Percentiles rank a stretch among this genome's conserved stretches.
Evolutionary conservation across 1,140 invertebrate genomes (phyloP).

Genomic region (Babylonia areolata): DNA sequence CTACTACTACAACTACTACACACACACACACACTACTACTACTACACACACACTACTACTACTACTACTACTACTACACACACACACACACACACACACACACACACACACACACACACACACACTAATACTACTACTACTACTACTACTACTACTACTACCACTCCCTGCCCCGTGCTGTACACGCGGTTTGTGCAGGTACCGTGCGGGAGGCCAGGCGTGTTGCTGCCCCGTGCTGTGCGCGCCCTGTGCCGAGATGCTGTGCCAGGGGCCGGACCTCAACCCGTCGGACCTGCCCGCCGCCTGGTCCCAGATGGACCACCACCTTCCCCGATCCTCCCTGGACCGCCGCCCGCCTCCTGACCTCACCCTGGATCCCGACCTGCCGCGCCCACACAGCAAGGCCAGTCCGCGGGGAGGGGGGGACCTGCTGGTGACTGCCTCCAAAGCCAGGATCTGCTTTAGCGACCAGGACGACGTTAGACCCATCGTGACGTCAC

Average conservation of each 20-base stretch:
- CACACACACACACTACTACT: too few species aligned
- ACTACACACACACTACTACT: too few species aligned
- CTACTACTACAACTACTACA: too few species aligned
- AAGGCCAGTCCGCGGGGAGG: not conserved
- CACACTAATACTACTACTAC: too few species aligned
- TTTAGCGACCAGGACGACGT: slow-evolving; percentile 50
- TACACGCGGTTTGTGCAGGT: too few species aligned
- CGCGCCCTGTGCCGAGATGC: slow-evolving; percentile 43
- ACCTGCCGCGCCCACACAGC: not conserved
- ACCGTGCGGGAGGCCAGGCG: not conserved
- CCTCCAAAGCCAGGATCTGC: slow-evolving; percentile 37
- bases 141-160: too few species aligned
- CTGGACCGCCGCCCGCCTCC: not conserved
- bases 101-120: too few species aligned
- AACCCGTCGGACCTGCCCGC: not conserved
- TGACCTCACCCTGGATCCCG: not conserved
- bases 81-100: too few species aligned
- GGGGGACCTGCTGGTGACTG: not conserved
- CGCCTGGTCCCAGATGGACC: slow-evolving; percentile 22
- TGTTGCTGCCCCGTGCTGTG: slow-evolving; percentile 38
- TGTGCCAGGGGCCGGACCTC: slow-evolving; percentile 25
- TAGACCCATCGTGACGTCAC: slow-evolving; percentile 49
- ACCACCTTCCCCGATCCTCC: not conserved
- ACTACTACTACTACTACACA: too few species aligned
- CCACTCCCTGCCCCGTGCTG: too few species aligned